Evolutionary conservation across 2,797 vertebrate genomes (phyloP).

Genomic region (Myotis pilosus): DNA sequence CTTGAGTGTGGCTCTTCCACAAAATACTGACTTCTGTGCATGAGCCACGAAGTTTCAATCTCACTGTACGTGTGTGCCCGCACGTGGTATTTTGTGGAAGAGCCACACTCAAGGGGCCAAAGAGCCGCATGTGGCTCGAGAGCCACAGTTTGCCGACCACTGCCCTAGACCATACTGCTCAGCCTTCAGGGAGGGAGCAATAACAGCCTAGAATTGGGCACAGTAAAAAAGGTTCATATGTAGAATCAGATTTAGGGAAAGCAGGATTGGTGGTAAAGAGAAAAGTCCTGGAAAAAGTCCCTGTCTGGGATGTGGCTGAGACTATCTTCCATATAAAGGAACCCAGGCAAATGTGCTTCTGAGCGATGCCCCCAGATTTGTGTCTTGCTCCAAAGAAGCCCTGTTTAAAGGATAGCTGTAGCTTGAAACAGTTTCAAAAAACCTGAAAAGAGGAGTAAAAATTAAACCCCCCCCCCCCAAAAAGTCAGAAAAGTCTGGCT

Average conservation of each 20-base stretch:
- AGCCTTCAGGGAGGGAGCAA: neutral
- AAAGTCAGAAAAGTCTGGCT: neutral
- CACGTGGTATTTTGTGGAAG: no score
- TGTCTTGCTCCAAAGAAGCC: neutral
- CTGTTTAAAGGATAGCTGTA: slow-evolving; percentile 16
- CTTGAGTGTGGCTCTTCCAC: no score
- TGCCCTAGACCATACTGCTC: neutral
- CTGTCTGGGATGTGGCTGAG: neutral
- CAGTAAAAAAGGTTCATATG: neutral
- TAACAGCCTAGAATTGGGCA: neutral
- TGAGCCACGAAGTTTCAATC: no score
- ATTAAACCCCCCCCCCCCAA: no score
- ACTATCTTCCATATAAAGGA: neutral
- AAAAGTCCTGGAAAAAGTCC: neutral
- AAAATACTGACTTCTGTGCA: no score
- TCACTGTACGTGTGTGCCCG: no score
- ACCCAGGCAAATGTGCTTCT: neutral
- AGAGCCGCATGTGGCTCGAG: no score
- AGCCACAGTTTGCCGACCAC: no score
- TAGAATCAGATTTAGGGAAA: slow-evolving; percentile 6
- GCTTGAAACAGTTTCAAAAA: slow-evolving; percentile 43
- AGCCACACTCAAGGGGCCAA: no score
- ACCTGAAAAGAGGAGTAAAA: slow-evolving; percentile 29
- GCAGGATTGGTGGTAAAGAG: neutral
- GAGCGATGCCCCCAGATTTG: neutral